Base-by-base conservation (phyloP, 2,888 invertebrate genomes). In the Torymus tubicola region DNA sequence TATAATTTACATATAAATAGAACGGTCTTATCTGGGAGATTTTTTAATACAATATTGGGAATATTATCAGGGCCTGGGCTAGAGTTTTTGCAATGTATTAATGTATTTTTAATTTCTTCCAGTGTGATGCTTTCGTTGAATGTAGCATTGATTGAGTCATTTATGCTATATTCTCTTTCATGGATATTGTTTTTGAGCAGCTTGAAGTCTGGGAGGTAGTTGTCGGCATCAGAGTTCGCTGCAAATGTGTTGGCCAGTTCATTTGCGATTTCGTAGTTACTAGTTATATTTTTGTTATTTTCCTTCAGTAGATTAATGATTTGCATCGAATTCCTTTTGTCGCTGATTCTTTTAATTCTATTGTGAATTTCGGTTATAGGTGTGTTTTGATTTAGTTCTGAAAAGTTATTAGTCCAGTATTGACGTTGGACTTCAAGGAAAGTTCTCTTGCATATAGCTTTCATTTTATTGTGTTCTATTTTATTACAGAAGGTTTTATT, bases 191-290 rank as follows among this genome's bases (percentile, higher is more conserved):
- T n/a, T n/a, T n/a, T n/a, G n/a, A 18, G n/a, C 10, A 21, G 14
- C 11, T 57, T 13, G 50, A 64, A 60, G 2, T 10, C n/a, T 78
- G 70, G 4, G 2, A 31, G 4, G n/a, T 65, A 67, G 16, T 78
- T 81, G 13, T 31, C 18, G 55, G 75, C 70, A n/a, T 57, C 73
- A 1, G 82, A 79, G 12, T 79, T 78, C 2, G 53, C 42, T 18
- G 55, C 58, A 31, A 79, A 83, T 0, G 70, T 63, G 1, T 64
- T 31, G 5, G 71, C 80, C 21, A 82, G 18, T 13, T 18, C 13
- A 65, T 82, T 75, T 13, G 71, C 58, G 10, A 82, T 81, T 13
- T 78, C 69, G 16, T 42, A n/a, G 1, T 72, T n/a, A n/a, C 81
- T 18, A 21, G 12, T 21, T 10, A 61, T 57, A 11, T 57, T 67